These are phyloP conservation scores for Campoletis raptor DNA, from an alignment of 2,888 invertebrate genomes.

Conservation along the genomic window DNA sequence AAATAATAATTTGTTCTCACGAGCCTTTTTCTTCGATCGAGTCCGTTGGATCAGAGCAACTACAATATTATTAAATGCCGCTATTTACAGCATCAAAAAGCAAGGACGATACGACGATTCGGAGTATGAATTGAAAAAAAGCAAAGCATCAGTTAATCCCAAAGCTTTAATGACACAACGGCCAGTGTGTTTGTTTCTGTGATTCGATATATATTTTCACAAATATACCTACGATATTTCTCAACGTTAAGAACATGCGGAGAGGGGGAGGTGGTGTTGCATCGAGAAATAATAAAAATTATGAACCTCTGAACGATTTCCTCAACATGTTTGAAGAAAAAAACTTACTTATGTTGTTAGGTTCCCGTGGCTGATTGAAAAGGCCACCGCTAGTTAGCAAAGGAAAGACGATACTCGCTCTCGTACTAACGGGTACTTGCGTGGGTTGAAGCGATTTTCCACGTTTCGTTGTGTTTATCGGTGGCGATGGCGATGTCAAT, in stretches of 20 bases:
- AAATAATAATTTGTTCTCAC: slow-evolving; percentile 8
- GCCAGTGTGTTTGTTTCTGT: slow-evolving; percentile 38
- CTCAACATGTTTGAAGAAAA: not conserved
- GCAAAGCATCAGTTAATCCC: slow-evolving; percentile 54
- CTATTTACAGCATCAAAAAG: slow-evolving; percentile 60
- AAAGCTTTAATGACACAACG: slow-evolving; percentile 53
- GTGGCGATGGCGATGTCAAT: slow-evolving; percentile 82
- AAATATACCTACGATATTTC: slow-evolving; percentile 40
- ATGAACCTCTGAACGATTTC: slow-evolving; percentile 9
- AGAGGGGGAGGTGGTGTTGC: not conserved
- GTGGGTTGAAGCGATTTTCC: slow-evolving; percentile 82
- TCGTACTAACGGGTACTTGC: slow-evolving; percentile 89
- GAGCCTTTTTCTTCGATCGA: slow-evolving; percentile 28
- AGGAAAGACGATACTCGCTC: slow-evolving; percentile 92
- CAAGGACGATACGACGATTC: slow-evolving; percentile 45
- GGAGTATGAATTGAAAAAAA: slow-evolving; percentile 37
- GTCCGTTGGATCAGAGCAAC: slow-evolving; percentile 18
- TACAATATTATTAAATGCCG: slow-evolving; percentile 14
- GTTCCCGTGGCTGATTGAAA: slow-evolving; percentile 85
- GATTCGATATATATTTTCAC: slow-evolving; percentile 25
- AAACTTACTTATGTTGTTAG: slow-evolving; percentile 83
- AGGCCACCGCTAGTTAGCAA: slow-evolving; percentile 87
- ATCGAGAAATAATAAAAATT: slow-evolving; percentile 5
- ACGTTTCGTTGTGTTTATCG: slow-evolving; percentile 79
- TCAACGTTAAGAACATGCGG: slow-evolving; percentile 33